phyloP scores from a whole-genome alignment of 53 echinoderm and acorn worm species.

The Mesocentrotus franciscanus region DNA sequence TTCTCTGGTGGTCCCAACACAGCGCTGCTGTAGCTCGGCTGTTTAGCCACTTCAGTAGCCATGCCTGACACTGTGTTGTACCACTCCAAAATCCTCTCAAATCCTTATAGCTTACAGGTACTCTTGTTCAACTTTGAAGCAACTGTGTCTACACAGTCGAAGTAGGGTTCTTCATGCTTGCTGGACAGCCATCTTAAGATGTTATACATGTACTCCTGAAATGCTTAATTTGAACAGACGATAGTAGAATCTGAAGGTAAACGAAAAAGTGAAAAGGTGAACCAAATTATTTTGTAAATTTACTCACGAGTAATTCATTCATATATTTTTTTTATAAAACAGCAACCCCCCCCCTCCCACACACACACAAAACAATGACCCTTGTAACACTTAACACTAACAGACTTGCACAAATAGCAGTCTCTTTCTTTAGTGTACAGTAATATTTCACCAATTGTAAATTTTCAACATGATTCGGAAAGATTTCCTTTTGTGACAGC shows the following conservation, averaged over 20 bases:
- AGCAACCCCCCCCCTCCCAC: neutral
- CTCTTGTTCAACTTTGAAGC: neutral
- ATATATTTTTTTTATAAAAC: neutral
- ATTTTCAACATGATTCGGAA: too few species aligned
- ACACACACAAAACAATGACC: neutral
- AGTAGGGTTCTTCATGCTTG: constrained; percentile 1
- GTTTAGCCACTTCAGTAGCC: constrained; percentile 99
- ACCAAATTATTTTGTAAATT: neutral
- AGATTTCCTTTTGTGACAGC: too few species aligned
- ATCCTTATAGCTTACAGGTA: constrained; percentile 6
- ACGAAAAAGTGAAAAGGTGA: neutral
- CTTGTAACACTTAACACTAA: too few species aligned
- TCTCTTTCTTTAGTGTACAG: too few species aligned
- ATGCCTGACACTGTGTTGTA: constrained; percentile 67
- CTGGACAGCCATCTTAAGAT: neutral
- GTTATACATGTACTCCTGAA: neutral
- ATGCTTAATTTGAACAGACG: neutral
- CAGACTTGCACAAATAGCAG: too few species aligned
- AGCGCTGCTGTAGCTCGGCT: constrained; percentile 95
- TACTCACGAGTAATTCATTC: neutral
- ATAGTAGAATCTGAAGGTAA: neutral
- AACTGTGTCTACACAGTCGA: neutral
- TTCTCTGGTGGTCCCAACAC: constrained; percentile 76
- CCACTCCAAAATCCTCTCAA: constrained; percentile 28
- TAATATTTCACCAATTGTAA: too few species aligned